A percentile compares a stretch with the other conserved stretches of the same genome.
phyloP scores from a whole-genome alignment of 2,113 vertebrate genomes.

The Ancistrus triradiatus region DNA sequence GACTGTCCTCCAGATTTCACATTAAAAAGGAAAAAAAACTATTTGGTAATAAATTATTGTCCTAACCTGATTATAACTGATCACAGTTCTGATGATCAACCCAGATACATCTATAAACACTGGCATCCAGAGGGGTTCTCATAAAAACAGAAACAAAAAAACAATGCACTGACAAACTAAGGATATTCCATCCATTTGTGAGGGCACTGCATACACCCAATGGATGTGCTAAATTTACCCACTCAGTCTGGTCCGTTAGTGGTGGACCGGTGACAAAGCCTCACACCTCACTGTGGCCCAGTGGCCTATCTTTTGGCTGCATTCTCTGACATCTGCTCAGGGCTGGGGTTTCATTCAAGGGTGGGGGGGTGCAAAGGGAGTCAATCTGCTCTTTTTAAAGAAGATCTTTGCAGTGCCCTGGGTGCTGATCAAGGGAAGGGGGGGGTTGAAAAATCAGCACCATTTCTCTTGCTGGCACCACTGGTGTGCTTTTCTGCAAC shows the following conservation, averaged over 20 bases:
- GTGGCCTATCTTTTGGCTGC: slow-evolving; percentile 45
- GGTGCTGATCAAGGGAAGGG: slow-evolving; percentile 31
- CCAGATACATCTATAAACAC: neutral
- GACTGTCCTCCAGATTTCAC: slow-evolving; percentile 27
- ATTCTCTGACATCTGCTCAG: slow-evolving; percentile 57
- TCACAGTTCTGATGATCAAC: neutral
- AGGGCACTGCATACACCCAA: slow-evolving; percentile 46
- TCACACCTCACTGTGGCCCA: slow-evolving; percentile 47
- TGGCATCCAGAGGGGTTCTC: too few relatives aligned
- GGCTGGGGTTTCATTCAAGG: slow-evolving; percentile 55
- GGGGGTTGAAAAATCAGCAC: slow-evolving; percentile 42
- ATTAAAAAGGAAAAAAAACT: too few relatives aligned
- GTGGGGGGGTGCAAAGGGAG: slow-evolving; percentile 51
- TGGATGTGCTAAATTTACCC: slow-evolving; percentile 50
- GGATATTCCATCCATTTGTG: slow-evolving; percentile 38
- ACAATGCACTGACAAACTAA: neutral
- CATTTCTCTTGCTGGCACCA: slow-evolving; percentile 50
- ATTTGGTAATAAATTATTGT: too few relatives aligned
- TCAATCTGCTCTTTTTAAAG: slow-evolving; percentile 54
- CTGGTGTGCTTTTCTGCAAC: slow-evolving; percentile 46
- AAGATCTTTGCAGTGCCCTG: slow-evolving; percentile 42
- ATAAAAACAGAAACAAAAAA: slow-evolving; percentile 6
- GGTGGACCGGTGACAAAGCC: slow-evolving; percentile 51
- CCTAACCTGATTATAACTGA: too few relatives aligned
- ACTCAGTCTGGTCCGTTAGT: slow-evolving; percentile 49